phyloP scores from a whole-genome alignment of 2,797 vertebrate genomes.

The Enoplosus armatus region DNA sequence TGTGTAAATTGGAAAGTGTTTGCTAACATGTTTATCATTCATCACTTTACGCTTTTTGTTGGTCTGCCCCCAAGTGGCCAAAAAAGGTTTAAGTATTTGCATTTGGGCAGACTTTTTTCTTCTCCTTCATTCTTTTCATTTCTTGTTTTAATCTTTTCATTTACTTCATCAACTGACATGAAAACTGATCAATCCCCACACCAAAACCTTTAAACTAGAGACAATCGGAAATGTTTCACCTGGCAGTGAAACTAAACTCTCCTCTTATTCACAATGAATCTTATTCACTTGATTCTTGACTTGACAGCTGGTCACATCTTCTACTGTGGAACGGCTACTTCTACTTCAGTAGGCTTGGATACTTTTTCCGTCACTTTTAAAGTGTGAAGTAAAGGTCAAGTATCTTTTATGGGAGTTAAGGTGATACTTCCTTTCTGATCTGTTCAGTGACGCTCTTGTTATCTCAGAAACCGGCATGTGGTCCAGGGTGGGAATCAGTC shows the following conservation, averaged over 20 bases:
- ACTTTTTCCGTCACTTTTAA: not conserved
- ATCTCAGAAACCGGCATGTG: not conserved
- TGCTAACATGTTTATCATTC: not conserved
- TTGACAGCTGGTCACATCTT: not conserved
- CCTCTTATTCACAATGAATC: not conserved
- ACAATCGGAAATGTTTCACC: not conserved
- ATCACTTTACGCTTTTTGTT: not conserved
- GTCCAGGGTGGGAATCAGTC: not conserved
- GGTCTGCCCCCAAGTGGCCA: not conserved
- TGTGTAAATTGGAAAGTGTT: not conserved
- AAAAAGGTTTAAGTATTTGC: not conserved
- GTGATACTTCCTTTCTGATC: conserved; percentile 39
- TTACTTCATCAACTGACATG: not conserved
- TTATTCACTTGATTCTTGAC: not conserved
- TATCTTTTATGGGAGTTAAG: conserved; percentile 17
- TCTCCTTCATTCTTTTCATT: not conserved
- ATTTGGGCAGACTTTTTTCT: not conserved
- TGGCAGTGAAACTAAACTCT: not conserved
- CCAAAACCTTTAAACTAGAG: not conserved
- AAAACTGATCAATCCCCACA: not conserved
- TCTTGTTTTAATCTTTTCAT: not conserved
- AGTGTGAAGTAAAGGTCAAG: conserved; percentile 23
- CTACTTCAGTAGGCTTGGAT: not conserved
- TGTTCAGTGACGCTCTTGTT: not conserved
- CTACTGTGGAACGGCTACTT: not conserved